Conservation (phyloP, 2,113 vertebrate genomes). For the Oryctolagus cuniculus region mOryCun1.1 NC_091435.1:166522501-166523000, state of each 20-base stretch:
- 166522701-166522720: not conserved
- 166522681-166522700: not conserved
- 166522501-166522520: not conserved
- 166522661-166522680: not conserved
- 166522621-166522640: not conserved
- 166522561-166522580: not conserved
- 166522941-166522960: not conserved
- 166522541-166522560: not conserved
- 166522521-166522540: not conserved
- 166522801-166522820: not conserved
- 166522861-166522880: not conserved
- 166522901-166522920: not conserved
- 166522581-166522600: not conserved
- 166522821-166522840: not conserved
- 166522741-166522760: conserved; percentile 1
- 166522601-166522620: not conserved
- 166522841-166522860: not conserved
- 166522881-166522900: conserved; percentile 17
- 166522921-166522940: not conserved
- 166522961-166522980: not conserved
- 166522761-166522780: not conserved
- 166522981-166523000: not conserved
- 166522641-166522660: not conserved
- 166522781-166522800: not conserved
- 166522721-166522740: conserved; percentile 21